Base-by-base conservation (phyloP, 2,888 invertebrate genomes). In the Chrysomela aeneicollis region DNA sequence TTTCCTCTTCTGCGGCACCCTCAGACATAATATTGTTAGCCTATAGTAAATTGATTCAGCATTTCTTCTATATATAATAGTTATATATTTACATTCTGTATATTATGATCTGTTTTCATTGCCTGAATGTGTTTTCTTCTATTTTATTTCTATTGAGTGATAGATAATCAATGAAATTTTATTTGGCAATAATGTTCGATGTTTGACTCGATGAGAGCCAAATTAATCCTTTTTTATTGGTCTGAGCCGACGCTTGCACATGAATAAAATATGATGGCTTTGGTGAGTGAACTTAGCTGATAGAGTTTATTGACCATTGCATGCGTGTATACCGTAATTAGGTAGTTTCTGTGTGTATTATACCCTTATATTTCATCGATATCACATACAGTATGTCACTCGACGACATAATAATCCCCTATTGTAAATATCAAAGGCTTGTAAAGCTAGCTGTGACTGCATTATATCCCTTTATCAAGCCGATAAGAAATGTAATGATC, bases 291-390 rank as follows among this genome's bases (percentile, higher is more conserved):
- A 42, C n/a, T 42, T 2, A 42, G 12, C 15, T 42, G 6, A 15
- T 42, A 42, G 15, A 42, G 42, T 42, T 42, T 42, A 42, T 42
- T 42, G 42, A 42, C 42, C 42, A 42, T 42, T 15, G 42, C 42
- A 42, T 42, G 42, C 15, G 15, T 15, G 42, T 15, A 42, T 42
- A 1, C 42, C 6, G n/a, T 42, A 42, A 42, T 42, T 42, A 42
- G 26, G 26, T 6, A 26, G 26, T 26, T 5, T 6, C 15, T 42
- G 15, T 15, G n/a, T 42, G n/a, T 15, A 15, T n/a, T 42, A 3
- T n/a, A 42, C 42, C 42, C 42, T 42, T 42, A 42, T 42, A 15
- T n/a, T 42, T 35, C 12, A 35, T 35, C 10, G 12, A 42, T 42
- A 3, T 42, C 42, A 42, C 15, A 42, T 35, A 35, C 35, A 10